Base-by-base conservation (phyloP, 2,888 invertebrate species). In the Danaus chrysippus region DNA sequence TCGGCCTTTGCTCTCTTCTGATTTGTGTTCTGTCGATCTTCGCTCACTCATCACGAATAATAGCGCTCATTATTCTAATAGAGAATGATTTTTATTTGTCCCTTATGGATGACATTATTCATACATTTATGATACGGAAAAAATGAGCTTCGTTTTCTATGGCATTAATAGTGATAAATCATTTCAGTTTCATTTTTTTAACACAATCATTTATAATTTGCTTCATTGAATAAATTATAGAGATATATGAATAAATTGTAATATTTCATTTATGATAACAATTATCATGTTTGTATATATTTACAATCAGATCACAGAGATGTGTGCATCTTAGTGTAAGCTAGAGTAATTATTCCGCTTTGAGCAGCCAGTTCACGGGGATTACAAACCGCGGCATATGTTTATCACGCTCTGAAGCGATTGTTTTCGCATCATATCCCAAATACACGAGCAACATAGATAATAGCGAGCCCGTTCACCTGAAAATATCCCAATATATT, bases 401-500 rank as follows among this genome's bases (percentile, higher is more conserved):
- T 81, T 80, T 81, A 82, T 81, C 79, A 72, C 68, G 63, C 66
- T 68, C 71, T 70, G 69, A 70, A 73, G 72, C 76, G 71, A 81
- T 79, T 75, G 79, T 76, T 78, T 74, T 73, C 75, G 72, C 69
- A 70, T 72, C 71, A 71, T 72, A 71, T 71, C 65, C 59, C 65
- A 70, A 68, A 68, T 70, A 68, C 68, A 68, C 68, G 64, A 64
- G 68, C 68, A 64, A 64, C 64, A 68, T 66, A 67, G 68, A 72
- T 71, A 72, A 74, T 71, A 68, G 69, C 63, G 66, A 42, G 69
- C 67, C 68, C 73, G 69, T 73, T 79, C 79, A 81, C 79, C 77
- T 83, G 79, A 73, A 83, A 83, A 84, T 77, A 80, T 77, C 73
- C 73, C 76, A 77, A 84, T 82, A 83, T 77, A 78, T 82, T 81